Conservation (phyloP, 1,140 invertebrate species). For the Mizuhopecten yessoensis region DNA sequence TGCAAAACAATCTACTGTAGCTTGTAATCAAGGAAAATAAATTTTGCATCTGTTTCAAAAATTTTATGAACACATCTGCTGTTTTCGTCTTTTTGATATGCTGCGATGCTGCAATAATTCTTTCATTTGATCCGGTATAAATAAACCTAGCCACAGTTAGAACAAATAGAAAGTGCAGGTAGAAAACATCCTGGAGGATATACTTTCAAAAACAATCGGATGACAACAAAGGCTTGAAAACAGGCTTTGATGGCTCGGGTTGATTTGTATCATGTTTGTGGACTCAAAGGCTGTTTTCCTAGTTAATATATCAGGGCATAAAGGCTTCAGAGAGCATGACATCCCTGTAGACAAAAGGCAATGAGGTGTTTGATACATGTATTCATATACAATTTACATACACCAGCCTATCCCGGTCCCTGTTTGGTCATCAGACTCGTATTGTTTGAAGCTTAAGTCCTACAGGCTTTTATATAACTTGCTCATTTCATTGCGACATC, state of each 20-base stretch:
- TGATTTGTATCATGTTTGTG: background rate
- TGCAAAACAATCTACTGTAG: too few relatives aligned
- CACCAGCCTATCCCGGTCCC: background rate
- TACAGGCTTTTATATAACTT: too few relatives aligned
- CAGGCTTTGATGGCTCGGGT: slow-evolving; percentile 15
- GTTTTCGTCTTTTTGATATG: slow-evolving; percentile 11
- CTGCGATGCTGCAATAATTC: background rate
- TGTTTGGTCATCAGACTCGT: background rate
- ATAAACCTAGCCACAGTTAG: background rate
- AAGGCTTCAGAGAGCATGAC: slow-evolving; percentile 37
- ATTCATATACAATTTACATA: background rate
- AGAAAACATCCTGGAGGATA: slow-evolving; percentile 37
- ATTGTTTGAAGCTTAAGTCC: background rate
- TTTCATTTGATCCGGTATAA: slow-evolving; percentile 1
- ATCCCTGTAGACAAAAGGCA: slow-evolving; percentile 5
- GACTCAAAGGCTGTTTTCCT: background rate
- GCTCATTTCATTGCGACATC: background rate
- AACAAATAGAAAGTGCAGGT: background rate
- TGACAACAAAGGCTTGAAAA: slow-evolving; percentile 1
- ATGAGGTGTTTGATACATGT: background rate
- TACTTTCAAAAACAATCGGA: slow-evolving; percentile 15
- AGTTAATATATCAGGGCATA: background rate
- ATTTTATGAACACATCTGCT: slow-evolving; percentile 9
- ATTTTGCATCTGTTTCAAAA: slow-evolving; percentile 16
- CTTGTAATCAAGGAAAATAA: background rate